Evolutionary conservation across 1,140 invertebrate species (phyloP).

Genomic region (Hesperophylax magnus): DNA sequence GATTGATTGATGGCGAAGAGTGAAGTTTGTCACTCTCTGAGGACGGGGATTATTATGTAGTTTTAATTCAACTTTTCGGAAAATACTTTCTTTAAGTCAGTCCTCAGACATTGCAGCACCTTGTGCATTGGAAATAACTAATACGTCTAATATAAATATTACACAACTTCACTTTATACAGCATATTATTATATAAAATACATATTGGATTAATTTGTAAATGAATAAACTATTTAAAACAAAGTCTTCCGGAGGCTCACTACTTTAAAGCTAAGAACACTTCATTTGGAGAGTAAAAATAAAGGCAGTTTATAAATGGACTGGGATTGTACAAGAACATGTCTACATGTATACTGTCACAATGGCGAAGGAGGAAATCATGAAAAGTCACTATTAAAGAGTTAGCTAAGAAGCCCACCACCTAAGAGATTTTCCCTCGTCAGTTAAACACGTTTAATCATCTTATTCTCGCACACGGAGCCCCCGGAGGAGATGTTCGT

Average conservation of each 20-base stretch:
- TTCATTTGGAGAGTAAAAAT: slow-evolving; percentile 36
- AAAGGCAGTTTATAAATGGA: slow-evolving; percentile 28
- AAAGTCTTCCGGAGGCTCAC: slow-evolving; percentile 55
- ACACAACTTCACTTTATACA: slow-evolving; percentile 56
- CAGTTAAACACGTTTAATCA: not conserved
- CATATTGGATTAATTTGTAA: slow-evolving; percentile 54
- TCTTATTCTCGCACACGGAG: slow-evolving; percentile 50
- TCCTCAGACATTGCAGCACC: slow-evolving; percentile 54
- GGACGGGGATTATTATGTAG: slow-evolving; percentile 44
- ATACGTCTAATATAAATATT: slow-evolving; percentile 57
- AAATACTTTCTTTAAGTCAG: slow-evolving; percentile 37
- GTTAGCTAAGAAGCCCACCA: slow-evolving; percentile 52
- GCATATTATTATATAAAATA: slow-evolving; percentile 45
- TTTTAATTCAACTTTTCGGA: slow-evolving; percentile 54
- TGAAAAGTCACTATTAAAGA: slow-evolving; percentile 49
- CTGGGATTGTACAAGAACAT: slow-evolving; percentile 5
- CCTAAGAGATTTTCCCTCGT: slow-evolving; percentile 54
- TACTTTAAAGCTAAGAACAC: slow-evolving; percentile 55
- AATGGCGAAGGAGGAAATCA: slow-evolving; percentile 48
- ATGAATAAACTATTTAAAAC: slow-evolving; percentile 53
- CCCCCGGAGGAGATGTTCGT: slow-evolving; percentile 68
- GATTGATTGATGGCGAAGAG: slow-evolving; percentile 41
- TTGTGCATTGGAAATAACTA: slow-evolving; percentile 53
- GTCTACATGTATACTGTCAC: too few relatives aligned
- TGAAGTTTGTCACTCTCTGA: slow-evolving; percentile 45